These are phyloP conservation scores for Uloborus plumipes DNA, from an alignment of 2,888 invertebrate genomes.

Conservation along the genomic window DNA sequence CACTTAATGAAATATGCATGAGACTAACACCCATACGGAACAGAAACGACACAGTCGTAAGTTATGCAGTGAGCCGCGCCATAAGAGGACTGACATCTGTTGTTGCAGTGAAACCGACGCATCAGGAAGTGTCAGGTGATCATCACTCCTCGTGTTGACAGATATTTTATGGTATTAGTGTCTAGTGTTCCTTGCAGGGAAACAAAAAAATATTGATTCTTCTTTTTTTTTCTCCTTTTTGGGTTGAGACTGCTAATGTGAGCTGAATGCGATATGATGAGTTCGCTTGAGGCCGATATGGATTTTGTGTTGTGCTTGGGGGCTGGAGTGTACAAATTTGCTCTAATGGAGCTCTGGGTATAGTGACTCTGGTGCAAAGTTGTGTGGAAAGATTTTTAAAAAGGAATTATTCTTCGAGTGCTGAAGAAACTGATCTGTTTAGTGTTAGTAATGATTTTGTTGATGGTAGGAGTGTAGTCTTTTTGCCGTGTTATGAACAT, in stretches of 20 bases:
- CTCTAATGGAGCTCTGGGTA: too few species aligned
- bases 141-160: conserved; percentile 55
- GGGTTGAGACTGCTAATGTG: conserved; percentile 42
- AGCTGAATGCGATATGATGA: conserved; percentile 42
- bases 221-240: background rate
- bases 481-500: too few species aligned
- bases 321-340: too few species aligned
- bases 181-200: conserved; percentile 7
- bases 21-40: conserved; percentile 18
- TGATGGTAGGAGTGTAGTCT: too few species aligned
- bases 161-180: conserved; percentile 54
- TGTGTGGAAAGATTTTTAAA: too few species aligned
- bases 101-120: conserved; percentile 30
- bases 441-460: too few species aligned
- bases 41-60: conserved; percentile 55
- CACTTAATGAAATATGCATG: conserved; percentile 64
- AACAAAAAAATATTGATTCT: too few species aligned
- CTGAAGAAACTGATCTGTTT: too few species aligned
- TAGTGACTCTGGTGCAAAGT: too few species aligned
- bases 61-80: conserved; percentile 62
- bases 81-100: conserved; percentile 58
- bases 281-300: background rate
- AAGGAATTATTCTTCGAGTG: too few species aligned
- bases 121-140: conserved; percentile 50
- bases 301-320: too few species aligned